Conservation (phyloP, 2,113 vertebrate species). For the Ia io region DNA sequence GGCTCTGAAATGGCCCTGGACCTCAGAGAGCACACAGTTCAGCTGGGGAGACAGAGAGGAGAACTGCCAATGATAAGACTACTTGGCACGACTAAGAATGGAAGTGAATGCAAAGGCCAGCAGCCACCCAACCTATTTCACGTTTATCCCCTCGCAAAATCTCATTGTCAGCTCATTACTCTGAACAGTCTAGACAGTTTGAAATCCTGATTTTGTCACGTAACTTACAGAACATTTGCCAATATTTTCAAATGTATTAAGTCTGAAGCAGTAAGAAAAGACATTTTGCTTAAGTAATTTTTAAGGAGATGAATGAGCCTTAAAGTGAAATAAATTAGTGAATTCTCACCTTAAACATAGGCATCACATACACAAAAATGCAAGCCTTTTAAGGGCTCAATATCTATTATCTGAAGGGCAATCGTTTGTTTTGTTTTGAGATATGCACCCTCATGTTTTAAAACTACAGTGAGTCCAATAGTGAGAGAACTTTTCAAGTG, state of each 20-base stretch:
- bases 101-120: slow-evolving; percentile 27
- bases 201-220: slow-evolving; percentile 44
- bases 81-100: slow-evolving; percentile 20
- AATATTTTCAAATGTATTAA: slow-evolving; percentile 40
- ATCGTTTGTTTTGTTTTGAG: background rate
- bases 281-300: background rate
- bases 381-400: background rate
- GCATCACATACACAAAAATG: background rate
- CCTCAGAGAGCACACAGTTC: slow-evolving; percentile 26
- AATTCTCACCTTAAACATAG: slow-evolving; percentile 29
- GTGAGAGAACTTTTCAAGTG: background rate
- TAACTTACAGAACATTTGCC: slow-evolving; percentile 40
- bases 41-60: background rate
- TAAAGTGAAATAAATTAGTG: slow-evolving; percentile 24
- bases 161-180: slow-evolving; percentile 35
- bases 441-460: background rate
- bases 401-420: background rate
- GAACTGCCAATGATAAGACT: slow-evolving; percentile 3
- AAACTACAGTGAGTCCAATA: background rate
- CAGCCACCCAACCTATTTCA: slow-evolving; percentile 5
- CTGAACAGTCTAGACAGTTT: slow-evolving; percentile 39
- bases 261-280: background rate
- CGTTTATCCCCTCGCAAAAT: slow-evolving; percentile 19
- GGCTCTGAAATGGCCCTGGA: slow-evolving; percentile 18
- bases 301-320: background rate